phyloP scores from a whole-genome alignment of 2,113 vertebrate species.

The Lota lota region DNA sequence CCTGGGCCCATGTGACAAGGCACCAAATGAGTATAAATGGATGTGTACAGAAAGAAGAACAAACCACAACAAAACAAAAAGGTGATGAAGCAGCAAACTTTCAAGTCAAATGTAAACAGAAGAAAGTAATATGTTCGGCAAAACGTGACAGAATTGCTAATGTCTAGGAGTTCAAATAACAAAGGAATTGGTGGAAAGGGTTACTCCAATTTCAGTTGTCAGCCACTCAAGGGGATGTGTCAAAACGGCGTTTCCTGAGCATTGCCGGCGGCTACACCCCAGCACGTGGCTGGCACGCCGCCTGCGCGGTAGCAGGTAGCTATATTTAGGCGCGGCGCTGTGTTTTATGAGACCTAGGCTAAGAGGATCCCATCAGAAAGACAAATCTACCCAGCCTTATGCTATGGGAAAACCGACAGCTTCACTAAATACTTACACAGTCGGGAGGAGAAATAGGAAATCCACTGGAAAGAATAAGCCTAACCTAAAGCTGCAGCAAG shows the following conservation, averaged over 20 bases:
- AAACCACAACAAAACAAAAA: constrained; percentile 18
- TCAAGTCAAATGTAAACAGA: constrained; percentile 9
- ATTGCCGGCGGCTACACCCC: constrained; percentile 54
- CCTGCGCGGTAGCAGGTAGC: constrained; percentile 46
- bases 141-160: constrained; percentile 36
- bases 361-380: constrained; percentile 59
- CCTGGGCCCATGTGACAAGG: constrained; percentile 5
- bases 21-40: constrained; percentile 14
- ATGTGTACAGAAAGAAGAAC: constrained; percentile 9
- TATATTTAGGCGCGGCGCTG: constrained; percentile 57
- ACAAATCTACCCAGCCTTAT: constrained; percentile 56
- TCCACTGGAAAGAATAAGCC: constrained; percentile 35
- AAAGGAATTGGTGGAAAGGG: constrained; percentile 52
- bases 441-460: constrained; percentile 26
- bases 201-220: constrained; percentile 68
- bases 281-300: constrained; percentile 54
- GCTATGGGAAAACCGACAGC: constrained; percentile 43
- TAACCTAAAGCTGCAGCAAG: constrained; percentile 39
- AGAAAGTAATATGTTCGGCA: constrained; percentile 3
- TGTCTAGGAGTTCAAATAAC: constrained; percentile 17
- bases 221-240: constrained; percentile 59
- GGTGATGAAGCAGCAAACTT: no score
- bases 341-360: constrained; percentile 55
- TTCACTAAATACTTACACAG: constrained; percentile 47
- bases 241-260: constrained; percentile 47